A percentile compares a stretch with the other conserved stretches of the same genome.
Conservation (phyloP, 2,113 vertebrate species). For the Eulemur rufifrons region DNA sequence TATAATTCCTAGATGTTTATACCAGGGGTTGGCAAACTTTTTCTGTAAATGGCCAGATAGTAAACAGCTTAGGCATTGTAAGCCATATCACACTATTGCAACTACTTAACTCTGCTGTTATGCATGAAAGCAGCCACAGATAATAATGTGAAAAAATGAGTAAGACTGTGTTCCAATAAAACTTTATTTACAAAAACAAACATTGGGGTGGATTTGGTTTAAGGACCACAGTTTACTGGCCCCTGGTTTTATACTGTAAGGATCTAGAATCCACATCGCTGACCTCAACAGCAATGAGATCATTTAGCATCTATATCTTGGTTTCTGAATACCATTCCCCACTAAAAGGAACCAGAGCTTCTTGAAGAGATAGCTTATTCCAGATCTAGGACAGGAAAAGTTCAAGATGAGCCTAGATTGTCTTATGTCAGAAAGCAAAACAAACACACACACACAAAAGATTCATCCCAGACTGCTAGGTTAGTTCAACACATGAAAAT, state of each 20-base stretch:
- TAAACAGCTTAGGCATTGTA: background rate
- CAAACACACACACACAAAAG: background rate
- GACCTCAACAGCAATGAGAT: background rate
- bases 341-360: background rate
- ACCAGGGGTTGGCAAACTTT: background rate
- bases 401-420: background rate
- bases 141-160: background rate
- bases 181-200: background rate
- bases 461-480: background rate
- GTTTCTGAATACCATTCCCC: slow-evolving; percentile 11
- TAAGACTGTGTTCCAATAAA: background rate
- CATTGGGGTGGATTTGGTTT: background rate
- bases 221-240: background rate
- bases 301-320: background rate
- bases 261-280: background rate
- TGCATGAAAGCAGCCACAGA: background rate
- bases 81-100: background rate
- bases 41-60: background rate
- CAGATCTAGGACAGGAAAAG: background rate
- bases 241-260: background rate
- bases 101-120: background rate
- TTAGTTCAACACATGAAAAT: background rate
- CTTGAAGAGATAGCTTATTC: background rate
- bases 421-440: slow-evolving; percentile 21
- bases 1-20: background rate